phyloP scores from a whole-genome alignment of 2,797 vertebrate genomes.

The Cyclopterus lumpus region DNA sequence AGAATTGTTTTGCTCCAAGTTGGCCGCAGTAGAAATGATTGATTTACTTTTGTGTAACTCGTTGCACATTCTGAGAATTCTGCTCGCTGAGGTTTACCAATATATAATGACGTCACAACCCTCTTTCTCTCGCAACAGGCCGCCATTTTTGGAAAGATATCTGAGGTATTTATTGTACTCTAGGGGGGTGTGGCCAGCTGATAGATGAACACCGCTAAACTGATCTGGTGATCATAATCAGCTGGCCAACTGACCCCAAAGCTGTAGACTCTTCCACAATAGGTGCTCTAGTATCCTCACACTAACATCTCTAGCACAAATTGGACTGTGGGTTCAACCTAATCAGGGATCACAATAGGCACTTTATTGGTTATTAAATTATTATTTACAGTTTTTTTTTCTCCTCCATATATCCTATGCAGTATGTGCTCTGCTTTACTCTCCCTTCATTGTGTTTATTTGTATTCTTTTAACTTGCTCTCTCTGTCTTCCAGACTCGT shows the following conservation, averaged over 20 bases:
- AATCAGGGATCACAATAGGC: constrained; percentile 15
- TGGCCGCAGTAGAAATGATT: not conserved
- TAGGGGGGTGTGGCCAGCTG: constrained; percentile 65
- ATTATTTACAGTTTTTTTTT: not conserved
- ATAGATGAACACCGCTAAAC: constrained; percentile 39
- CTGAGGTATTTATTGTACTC: constrained; percentile 84
- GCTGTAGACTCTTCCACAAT: constrained; percentile 26
- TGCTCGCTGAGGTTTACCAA: constrained; percentile 24
- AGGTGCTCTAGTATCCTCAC: constrained; percentile 35
- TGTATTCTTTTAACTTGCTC: not conserved
- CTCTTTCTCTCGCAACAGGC: constrained; percentile 82
- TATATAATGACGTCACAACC: constrained; percentile 48
- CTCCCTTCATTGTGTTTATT: not conserved
- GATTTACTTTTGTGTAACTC: constrained; percentile 1
- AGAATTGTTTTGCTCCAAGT: constrained; percentile 11
- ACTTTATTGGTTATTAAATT: not conserved
- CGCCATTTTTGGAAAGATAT: constrained; percentile 85
- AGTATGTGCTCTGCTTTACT: not conserved
- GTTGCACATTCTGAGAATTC: constrained; percentile 32
- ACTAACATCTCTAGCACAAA: constrained; percentile 10
- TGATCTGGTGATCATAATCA: constrained; percentile 34
- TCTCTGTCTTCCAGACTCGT: constrained; percentile 78
- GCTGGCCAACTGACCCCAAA: constrained; percentile 35
- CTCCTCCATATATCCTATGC: not conserved
- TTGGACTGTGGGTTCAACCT: not conserved